phyloP scores from a whole-genome alignment of 2,797 vertebrate species.

The Etheostoma perlongum region DNA sequence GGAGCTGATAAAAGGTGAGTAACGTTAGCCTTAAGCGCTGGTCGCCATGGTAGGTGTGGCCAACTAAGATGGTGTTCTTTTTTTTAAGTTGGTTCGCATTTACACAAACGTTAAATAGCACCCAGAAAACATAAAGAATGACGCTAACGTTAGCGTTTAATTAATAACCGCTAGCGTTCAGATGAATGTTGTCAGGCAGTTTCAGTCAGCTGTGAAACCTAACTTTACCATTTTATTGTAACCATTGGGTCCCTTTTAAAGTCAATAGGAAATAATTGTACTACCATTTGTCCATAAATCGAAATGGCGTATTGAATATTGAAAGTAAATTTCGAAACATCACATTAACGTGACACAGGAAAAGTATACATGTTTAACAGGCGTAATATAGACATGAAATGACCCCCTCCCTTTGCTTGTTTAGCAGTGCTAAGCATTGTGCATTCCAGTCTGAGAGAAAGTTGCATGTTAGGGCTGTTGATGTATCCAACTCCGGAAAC shows the following conservation, averaged over 20 bases:
- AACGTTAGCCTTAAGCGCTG: neutral
- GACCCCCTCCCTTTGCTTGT: neutral
- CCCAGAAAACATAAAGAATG: fast-evolving
- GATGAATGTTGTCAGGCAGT: too few species aligned
- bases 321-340: too few species aligned
- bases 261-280: neutral
- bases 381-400: too few species aligned
- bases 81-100: neutral
- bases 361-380: neutral
- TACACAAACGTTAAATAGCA: neutral
- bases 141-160: neutral
- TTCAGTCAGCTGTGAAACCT: neutral
- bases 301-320: neutral
- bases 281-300: neutral
- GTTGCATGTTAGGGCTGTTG: neutral
- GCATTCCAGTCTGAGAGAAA: neutral
- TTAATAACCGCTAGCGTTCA: too few species aligned
- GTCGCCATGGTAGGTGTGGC: slow-evolving; percentile 18
- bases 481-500: neutral
- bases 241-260: too few species aligned
- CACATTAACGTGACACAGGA: neutral
- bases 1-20: slow-evolving; percentile 87
- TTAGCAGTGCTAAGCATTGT: neutral
- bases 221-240: too few species aligned
- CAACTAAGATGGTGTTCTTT: neutral